Evolutionary conservation across 2,888 invertebrate genomes (phyloP), one percentile per base, ranked within the genome.

Genomic region (Drepanosiphum platanoidis): DNA sequence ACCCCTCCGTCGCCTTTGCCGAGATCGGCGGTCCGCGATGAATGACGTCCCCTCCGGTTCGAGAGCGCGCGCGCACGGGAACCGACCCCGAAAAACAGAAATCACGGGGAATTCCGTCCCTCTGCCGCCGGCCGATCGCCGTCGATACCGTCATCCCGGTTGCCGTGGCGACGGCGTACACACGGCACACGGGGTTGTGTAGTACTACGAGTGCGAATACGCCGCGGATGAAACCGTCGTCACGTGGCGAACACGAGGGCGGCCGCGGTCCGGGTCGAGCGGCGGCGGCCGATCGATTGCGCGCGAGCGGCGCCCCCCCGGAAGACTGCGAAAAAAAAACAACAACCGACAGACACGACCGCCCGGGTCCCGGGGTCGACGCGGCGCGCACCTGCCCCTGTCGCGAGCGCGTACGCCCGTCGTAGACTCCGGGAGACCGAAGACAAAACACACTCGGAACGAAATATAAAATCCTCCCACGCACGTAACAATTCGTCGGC

Each of bases 191-290:
- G n/a, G n/a, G n/a, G n/a, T n/a, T n/a, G n/a, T n/a, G n/a, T n/a
- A n/a, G n/a, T n/a, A n/a, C n/a, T n/a, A n/a, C n/a, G n/a, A n/a
- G n/a, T n/a, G n/a, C n/a, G n/a, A n/a, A n/a, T n/a, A n/a, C n/a
- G n/a, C 22, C 77, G 27, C 27, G 1, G 32, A 9, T 39, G 34
- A n/a, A 30, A 42, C 36, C 34, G n/a, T 66, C 34, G 34, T 83
- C 83, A 83, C 83, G 83, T 83, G 83, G 83, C 36, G 34, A 68
- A 52, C 83, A 83, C 83, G 83, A 83, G 83, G 83, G 66, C 64
- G 64, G 72, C 42, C 30, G 71, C 22, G 3, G 66, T 39, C 27
- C 77, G 61, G 11, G 22, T 58, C 58, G 52, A 11, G 70, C 58
- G 80, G 68, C 58, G 71, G 71, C 71, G 52, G 71, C 61, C 74